Percentiles rank a stretch among this genome's conserved stretches.
Evolutionary conservation across 2,797 vertebrate species (phyloP).

Genomic region (Anguilla pacifica): DNA sequence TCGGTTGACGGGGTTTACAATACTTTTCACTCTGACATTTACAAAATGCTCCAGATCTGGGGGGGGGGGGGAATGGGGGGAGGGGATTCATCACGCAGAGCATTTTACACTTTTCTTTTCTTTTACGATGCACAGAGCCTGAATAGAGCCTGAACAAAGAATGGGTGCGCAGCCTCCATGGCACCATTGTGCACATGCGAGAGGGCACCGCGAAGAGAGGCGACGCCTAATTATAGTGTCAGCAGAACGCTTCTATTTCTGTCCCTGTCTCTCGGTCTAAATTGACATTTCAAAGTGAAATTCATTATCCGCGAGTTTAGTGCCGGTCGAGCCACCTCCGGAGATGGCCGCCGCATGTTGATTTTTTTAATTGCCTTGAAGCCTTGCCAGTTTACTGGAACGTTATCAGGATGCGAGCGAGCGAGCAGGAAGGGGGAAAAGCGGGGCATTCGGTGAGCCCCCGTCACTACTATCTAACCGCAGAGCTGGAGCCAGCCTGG

Average conservation of each 20-base stretch:
- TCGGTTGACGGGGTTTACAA: conserved; percentile 26
- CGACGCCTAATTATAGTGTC: background rate
- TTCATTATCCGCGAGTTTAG: conserved; percentile 40
- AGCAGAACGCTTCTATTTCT: conserved; percentile 9
- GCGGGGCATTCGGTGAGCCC: background rate
- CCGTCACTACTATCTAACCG: background rate
- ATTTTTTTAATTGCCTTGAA: conserved; percentile 14
- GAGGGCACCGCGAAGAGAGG: background rate
- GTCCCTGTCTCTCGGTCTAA: conserved; percentile 16
- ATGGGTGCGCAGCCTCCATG: background rate
- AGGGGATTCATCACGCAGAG: background rate
- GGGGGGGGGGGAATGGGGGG: background rate
- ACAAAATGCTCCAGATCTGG: background rate
- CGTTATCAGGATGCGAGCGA: background rate
- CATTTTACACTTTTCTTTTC: conserved; percentile 25
- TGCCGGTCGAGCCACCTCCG: conserved; percentile 29
- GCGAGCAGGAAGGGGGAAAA: background rate
- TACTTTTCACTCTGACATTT: background rate
- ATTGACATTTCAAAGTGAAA: conserved; percentile 50
- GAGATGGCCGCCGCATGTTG: conserved; percentile 6
- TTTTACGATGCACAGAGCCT: background rate
- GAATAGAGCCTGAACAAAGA: background rate
- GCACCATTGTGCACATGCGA: background rate
- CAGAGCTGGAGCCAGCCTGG: background rate
- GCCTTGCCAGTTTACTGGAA: conserved; percentile 27